A percentile compares a stretch with the other conserved stretches of the same genome.
These are phyloP conservation scores for Aelia acuminata DNA, from an alignment of 2,888 invertebrate species.

Conservation along the genomic window DNA sequence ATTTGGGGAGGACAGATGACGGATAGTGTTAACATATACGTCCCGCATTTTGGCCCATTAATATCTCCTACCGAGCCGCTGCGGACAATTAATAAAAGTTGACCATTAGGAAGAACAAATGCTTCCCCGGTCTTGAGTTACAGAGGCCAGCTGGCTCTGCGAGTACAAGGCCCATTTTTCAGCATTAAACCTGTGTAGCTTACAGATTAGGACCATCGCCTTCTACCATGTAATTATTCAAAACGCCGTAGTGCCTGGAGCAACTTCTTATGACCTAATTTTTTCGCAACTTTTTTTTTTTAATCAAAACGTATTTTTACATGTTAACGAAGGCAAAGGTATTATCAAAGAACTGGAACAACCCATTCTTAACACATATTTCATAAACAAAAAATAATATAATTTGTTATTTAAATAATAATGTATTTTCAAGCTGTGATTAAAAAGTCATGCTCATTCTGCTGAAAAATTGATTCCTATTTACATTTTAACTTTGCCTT, in stretches of 20 bases:
- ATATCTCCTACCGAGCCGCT: neutral
- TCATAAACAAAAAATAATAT: too few species aligned
- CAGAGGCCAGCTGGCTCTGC: constrained; percentile 3
- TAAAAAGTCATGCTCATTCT: too few species aligned
- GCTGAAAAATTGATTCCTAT: too few species aligned
- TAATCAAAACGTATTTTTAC: too few species aligned
- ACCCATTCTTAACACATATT: too few species aligned
- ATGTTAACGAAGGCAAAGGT: too few species aligned
- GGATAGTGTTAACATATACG: constrained; percentile 43
- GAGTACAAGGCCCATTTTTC: neutral
- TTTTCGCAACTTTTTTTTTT: too few species aligned
- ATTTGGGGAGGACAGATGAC: constrained; percentile 38
- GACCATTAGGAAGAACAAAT: constrained; percentile 48
- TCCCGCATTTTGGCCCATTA: constrained; percentile 37
- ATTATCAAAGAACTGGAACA: too few species aligned
- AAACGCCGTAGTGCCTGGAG: neutral
- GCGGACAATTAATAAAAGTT: constrained; percentile 35
- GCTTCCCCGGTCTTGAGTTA: constrained; percentile 24
- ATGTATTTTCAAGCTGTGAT: too few species aligned
- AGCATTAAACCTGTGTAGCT: constrained; percentile 38
- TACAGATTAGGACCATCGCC: neutral
- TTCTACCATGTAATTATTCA: constrained; percentile 4
- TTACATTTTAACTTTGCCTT: too few species aligned
- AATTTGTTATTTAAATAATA: too few species aligned
- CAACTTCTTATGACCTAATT: too few species aligned